Conservation (phyloP, 2,888 invertebrate species). For the Yponomeuta cagnagella region DNA sequence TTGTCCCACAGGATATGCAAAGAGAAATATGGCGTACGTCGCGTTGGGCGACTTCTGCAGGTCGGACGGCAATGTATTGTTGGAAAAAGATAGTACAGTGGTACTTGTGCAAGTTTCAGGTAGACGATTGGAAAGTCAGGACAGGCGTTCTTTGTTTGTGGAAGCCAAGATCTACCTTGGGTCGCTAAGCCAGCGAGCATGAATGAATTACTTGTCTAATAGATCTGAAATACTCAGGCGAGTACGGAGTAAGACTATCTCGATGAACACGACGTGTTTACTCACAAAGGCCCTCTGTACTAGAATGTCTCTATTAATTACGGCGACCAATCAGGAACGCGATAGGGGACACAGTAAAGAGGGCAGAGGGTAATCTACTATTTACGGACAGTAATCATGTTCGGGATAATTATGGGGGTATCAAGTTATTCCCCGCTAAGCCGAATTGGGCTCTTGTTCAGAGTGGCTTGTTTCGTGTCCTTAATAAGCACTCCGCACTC, state of each 20-base stretch:
- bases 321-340: background rate
- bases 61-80: too few species aligned
- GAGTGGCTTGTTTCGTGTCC: background rate
- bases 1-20: too few species aligned
- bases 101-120: too few species aligned
- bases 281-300: background rate
- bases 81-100: too few species aligned
- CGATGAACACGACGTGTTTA: background rate
- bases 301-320: slow-evolving; percentile 3
- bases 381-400: slow-evolving; percentile 1
- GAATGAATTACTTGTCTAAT: background rate
- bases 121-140: too few species aligned
- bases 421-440: background rate
- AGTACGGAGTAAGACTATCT: background rate
- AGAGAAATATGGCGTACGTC: too few species aligned
- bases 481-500: background rate
- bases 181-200: too few species aligned
- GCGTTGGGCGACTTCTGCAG: too few species aligned
- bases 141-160: too few species aligned
- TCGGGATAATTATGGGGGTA: slow-evolving; percentile 1
- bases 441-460: background rate
- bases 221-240: background rate
- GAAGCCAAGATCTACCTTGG: too few species aligned
- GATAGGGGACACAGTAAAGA: slow-evolving; percentile 1
- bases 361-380: slow-evolving; percentile 1